Conservation (phyloP, 92 coral and sea anemone genomes). For the Epizoanthus illoricatus region DNA sequence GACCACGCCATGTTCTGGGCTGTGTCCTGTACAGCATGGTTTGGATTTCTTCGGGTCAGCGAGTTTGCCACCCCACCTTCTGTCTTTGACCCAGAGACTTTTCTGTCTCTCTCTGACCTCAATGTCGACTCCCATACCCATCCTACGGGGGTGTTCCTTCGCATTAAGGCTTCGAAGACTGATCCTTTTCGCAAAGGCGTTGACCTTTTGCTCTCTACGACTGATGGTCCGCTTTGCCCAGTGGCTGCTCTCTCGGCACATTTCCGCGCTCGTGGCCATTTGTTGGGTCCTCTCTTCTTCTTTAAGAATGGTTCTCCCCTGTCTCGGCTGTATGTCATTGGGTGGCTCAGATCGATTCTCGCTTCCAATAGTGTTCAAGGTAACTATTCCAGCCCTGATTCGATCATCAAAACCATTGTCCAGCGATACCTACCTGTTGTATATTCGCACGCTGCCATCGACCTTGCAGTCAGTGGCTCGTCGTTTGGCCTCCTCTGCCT, state of each 20-base stretch:
- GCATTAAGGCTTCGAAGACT: conserved; percentile 14
- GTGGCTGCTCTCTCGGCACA: no score
- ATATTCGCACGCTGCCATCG: no score
- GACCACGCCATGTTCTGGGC: conserved; percentile 1
- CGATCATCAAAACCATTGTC: no score
- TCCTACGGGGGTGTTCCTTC: no score
- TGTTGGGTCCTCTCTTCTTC: conserved; percentile 51
- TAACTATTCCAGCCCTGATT: no score
- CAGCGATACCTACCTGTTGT: no score
- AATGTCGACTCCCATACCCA: no score
- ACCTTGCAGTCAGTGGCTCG: no score
- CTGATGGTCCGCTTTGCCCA: no score
- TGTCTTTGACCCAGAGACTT: conserved; percentile 14
- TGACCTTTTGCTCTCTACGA: conserved; percentile 40
- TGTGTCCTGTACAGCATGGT: conserved; percentile 15
- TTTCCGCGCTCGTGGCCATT: conserved; percentile 3
- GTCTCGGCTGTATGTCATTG: background rate
- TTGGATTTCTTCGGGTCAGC: conserved; percentile 21
- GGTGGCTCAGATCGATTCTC: background rate
- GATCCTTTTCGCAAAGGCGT: no score
- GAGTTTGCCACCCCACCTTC: conserved; percentile 8
- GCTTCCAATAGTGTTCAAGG: background rate
- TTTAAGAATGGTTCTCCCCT: conserved; percentile 42
- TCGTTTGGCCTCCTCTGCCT: no score
- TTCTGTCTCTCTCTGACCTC: no score